Base-by-base conservation (phyloP, 1,140 invertebrate species). In the Drosophila melanica region DNA sequence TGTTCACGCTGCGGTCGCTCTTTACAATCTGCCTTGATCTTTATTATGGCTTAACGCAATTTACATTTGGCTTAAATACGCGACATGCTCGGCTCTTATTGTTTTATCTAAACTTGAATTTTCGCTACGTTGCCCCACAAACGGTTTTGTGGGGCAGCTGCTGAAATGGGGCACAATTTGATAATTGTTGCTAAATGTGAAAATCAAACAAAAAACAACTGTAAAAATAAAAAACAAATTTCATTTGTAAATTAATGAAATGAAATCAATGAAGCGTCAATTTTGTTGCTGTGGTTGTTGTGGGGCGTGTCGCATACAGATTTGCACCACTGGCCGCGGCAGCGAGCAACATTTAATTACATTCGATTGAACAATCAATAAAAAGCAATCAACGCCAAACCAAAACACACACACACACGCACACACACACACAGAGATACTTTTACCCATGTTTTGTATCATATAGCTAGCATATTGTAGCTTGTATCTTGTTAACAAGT, bases 301-400 rank as follows among this genome's bases (percentile, higher is more conserved):
- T 44, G 74, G 48, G 70, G 72, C 66, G 82, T 71, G 50, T 30
- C 51, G 10, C 23, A 42, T 45, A 50, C 41, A 67, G 79, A 81
- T 84, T 82, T 76, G 80, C 76, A 72, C 82, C 76, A 70, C 58
- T 85, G 80, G 74, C 70, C 64, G 74, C 81, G 59, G 33, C 33
- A 35, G 33, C 33, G 45, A 53, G 65, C 72, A 68, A 72, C 64
- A 20, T 73, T 86, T 87, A 86, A 86, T 86, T 87, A 86, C 64
- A 67, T 51, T 86, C 78, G 82, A 86, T 86, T 87, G 82, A 85
- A 82, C 81, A 86, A 86, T 86, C 81, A 86, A 87, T 86, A 87
- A 79, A 70, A 69, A 85, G 70, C 78, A 86, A 86, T 86, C 81
- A 86, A 39, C 69, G 75, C 66, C 30, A 62, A 6, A 44, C n/a